Evolutionary conservation across 35 echinoderm and acorn worm genomes (phyloP), one percentile per base, ranked within the genome.

Genomic region (Stichopus chloronotus): DNA sequence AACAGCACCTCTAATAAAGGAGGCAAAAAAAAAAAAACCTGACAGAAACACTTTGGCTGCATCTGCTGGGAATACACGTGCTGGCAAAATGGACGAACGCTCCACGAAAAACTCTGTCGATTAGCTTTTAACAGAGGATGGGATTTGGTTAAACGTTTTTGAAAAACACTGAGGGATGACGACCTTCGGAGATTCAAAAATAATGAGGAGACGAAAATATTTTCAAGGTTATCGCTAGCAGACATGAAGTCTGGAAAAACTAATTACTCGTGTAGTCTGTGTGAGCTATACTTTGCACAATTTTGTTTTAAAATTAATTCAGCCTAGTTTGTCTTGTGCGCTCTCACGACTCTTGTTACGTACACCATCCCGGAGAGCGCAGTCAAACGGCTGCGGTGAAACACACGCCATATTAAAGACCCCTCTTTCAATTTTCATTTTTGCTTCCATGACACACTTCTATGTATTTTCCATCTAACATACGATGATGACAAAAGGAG

Each of bases 201-300:
- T 43, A 43, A 43, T 43, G 30, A 43, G 30, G 3, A 43, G 30
- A 43, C 30, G 6, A 19, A 85, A 57, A 58, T 53, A 9, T 6
- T 85, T 58, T 58, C 82, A 85, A 85, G 82, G 82, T 59, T 85
- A 85, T 59, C 23, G 5, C 6, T 20, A 85, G 55, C 55, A 85
- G 82, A 59, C 82, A 7, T 9, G 7, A 56, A 85, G 82, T 85
- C 82, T 85, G 16, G 6, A 6, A 14, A n/a, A 58, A 56, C 55
- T 58, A 58, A 85, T 85, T 85, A 85, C 13, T 55, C 54, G 11
- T 20, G n/a, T 20, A 19, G n/a, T 85, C 81, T 85, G 9, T 24
- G n/a, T 56, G 25, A n/a, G 43, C 55, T 65, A 65, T 19, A 65
- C 11, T 43, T 65, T 65, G 61, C 61, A 65, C 19, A 65, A 65